Base-by-base conservation (phyloP, 2,113 vertebrate genomes). In the Ancistrus triradiatus region DNA sequence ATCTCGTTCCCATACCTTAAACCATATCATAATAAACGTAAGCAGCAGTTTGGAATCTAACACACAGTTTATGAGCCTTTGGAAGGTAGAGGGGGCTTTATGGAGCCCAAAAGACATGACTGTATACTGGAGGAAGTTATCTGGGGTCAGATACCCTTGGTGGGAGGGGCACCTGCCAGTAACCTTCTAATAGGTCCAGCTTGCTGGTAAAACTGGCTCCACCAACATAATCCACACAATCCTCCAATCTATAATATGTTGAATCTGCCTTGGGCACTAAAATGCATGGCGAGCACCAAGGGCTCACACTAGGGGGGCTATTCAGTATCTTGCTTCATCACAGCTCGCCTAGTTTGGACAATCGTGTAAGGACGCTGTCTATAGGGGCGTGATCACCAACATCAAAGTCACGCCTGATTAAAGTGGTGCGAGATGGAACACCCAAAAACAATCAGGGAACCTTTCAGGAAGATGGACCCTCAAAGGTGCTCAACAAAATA, bases 91-190 rank as follows among this genome's bases (percentile, higher is more conserved):
- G n/a, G n/a, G n/a, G n/a, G n/a, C n/a, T n/a, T n/a, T n/a, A n/a
- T n/a, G n/a, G n/a, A n/a, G n/a, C n/a, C 31, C 44, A 56, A 28
- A 27, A 11, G 25, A 2, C 40, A 43, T 43, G 4, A 43, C 40
- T n/a, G 4, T 43, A n/a, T 43, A n/a, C 13, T n/a, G 13, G 40
- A 1, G 6, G 40, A n/a, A 43, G n/a, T 43, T 3, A n/a, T n/a
- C n/a, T n/a, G n/a, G n/a, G n/a, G n/a, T 43, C 40, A 1, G 40
- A 43, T 13, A 14, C 40, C 6, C 40, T 10, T n/a, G 40, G 14
- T 3, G 27, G 3, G 7, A 63, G 13, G 2, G 49, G 61, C 13
- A 63, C 49, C 10, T 63, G 61, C 61, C 60, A 63, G 18, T 63
- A 63, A 1, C 48, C 49, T 42, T 63, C 52, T 24, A 49, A 40